These are phyloP conservation scores for Parazoanthus atlanticus DNA, from an alignment of 92 coral and sea anemone genomes.

Conservation along the genomic window DNA sequence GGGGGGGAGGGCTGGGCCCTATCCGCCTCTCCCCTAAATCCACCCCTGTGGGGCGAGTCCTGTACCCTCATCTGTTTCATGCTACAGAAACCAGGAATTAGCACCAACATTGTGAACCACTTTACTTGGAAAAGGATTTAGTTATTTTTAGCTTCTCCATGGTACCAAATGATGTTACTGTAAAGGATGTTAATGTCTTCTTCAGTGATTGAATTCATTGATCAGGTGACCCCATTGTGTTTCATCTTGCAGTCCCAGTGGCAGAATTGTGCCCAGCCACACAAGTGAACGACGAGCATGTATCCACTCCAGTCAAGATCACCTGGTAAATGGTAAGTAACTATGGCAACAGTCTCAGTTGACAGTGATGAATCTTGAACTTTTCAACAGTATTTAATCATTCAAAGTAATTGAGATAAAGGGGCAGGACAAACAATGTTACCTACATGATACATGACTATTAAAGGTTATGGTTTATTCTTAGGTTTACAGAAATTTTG, in stretches of 20 bases:
- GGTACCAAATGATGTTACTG: not conserved
- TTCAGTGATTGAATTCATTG: not conserved
- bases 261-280: not conserved
- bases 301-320: conserved; percentile 13
- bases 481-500: too few relatives aligned
- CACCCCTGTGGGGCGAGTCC: too few relatives aligned
- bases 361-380: not conserved
- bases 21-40: too few relatives aligned
- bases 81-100: not conserved
- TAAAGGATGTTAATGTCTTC: not conserved
- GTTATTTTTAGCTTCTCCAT: not conserved
- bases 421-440: not conserved
- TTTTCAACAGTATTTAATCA: not conserved
- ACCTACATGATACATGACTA: too few relatives aligned
- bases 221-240: not conserved
- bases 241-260: conserved; percentile 18
- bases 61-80: too few relatives aligned
- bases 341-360: not conserved
- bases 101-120: not conserved
- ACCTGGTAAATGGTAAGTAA: conserved; percentile 5
- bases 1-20: too few relatives aligned
- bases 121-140: not conserved
- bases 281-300: not conserved
- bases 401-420: not conserved
- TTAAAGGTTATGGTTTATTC: too few relatives aligned